phyloP scores from a whole-genome alignment of 2,113 vertebrate genomes.

The Macrotus californicus region DNA sequence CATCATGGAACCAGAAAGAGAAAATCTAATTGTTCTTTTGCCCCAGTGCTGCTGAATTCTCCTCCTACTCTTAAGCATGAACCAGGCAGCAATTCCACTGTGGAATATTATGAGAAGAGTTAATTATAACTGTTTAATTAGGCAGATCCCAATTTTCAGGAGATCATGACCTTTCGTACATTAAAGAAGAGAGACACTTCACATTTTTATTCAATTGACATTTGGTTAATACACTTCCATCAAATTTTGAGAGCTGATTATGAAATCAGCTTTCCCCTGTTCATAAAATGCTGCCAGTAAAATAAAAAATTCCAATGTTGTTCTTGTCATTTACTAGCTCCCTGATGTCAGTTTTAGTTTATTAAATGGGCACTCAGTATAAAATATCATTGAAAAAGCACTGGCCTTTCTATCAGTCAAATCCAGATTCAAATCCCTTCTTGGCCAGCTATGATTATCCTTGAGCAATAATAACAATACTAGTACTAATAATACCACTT shows the following conservation, averaged over 20 bases:
- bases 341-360: not conserved
- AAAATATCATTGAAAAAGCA: not conserved
- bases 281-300: constrained; percentile 63
- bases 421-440: not conserved
- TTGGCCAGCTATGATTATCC: not conserved
- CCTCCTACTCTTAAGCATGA: not conserved
- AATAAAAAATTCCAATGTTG: not conserved
- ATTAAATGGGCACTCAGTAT: not conserved
- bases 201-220: constrained; percentile 54
- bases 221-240: constrained; percentile 50
- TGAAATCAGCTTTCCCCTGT: constrained; percentile 35
- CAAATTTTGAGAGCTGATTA: constrained; percentile 26
- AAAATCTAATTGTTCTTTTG: constrained; percentile 19
- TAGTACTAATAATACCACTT: not conserved
- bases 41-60: not conserved
- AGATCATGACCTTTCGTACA: constrained; percentile 42
- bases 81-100: constrained; percentile 5
- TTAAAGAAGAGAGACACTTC: constrained; percentile 50
- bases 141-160: constrained; percentile 56
- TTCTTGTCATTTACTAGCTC: constrained; percentile 14
- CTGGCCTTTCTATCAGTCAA: not conserved
- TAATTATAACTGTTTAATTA: constrained; percentile 62
- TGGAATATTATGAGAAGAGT: constrained; percentile 38
- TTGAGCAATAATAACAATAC: not conserved
- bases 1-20: constrained; percentile 26